Percentiles rank a stretch among this genome's conserved stretches.
Evolutionary conservation across 2,888 invertebrate genomes (phyloP).

Genomic region (Hartigia nigra): DNA sequence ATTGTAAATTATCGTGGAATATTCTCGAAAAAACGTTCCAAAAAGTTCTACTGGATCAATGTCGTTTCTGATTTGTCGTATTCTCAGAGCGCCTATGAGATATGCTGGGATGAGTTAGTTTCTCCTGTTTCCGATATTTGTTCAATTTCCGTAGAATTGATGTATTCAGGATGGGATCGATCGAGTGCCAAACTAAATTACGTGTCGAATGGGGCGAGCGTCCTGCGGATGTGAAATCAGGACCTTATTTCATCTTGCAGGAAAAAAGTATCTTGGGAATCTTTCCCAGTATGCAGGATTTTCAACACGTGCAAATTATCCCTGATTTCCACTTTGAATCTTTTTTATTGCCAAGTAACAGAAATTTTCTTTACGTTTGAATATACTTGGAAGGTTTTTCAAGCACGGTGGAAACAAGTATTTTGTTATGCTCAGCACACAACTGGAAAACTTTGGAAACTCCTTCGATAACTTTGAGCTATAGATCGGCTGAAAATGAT

Average conservation of each 20-base stretch:
- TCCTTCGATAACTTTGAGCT: not conserved
- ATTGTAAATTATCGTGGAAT: not conserved
- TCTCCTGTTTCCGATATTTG: not conserved
- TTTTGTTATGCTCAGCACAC: not conserved
- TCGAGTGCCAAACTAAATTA: not conserved
- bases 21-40: not conserved
- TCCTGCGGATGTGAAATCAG: not conserved
- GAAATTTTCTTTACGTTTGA: not conserved
- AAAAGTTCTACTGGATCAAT: not conserved
- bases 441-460: not conserved
- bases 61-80: not conserved
- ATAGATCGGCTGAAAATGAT: constrained; percentile 1
- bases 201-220: not conserved
- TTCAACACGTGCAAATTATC: not conserved
- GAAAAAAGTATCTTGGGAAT: not conserved
- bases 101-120: not conserved
- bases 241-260: not conserved
- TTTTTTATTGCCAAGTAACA: not conserved
- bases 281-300: not conserved
- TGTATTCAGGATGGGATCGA: not conserved
- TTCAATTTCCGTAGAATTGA: not conserved
- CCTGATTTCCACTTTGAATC: not conserved
- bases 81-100: not conserved
- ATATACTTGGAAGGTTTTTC: not conserved
- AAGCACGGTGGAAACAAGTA: not conserved